These are phyloP conservation scores for Triplophysa tibetana DNA, from an alignment of 2,113 vertebrate species.

Conservation along the genomic window DNA sequence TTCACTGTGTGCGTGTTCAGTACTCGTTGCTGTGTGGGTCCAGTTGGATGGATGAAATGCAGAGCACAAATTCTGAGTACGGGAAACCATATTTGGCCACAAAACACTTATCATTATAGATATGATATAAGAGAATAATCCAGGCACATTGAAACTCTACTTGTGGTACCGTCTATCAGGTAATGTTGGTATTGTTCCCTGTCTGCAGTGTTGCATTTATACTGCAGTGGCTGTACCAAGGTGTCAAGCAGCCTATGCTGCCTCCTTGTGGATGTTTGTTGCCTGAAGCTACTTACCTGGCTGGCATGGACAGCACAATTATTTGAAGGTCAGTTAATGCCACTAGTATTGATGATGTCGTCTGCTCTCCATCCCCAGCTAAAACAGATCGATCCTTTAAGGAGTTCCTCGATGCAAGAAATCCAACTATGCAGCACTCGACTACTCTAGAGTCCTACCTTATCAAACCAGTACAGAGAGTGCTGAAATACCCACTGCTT, in stretches of 20 bases:
- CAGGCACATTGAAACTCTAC: too few species aligned
- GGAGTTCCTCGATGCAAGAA: constrained; percentile 89
- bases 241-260: constrained; percentile 51
- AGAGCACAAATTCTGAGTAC: too few species aligned
- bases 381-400: constrained; percentile 94
- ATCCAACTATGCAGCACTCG: constrained; percentile 95
- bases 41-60: too few species aligned
- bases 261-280: constrained; percentile 65
- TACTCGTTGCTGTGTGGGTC: too few species aligned
- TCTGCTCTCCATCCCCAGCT: constrained; percentile 65
- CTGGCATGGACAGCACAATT: background rate
- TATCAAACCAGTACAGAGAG: constrained; percentile 97
- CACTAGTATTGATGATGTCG: background rate
- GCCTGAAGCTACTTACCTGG: constrained; percentile 29
- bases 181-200: background rate
- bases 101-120: too few species aligned
- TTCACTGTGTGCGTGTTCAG: too few species aligned
- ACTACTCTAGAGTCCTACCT: constrained; percentile 96
- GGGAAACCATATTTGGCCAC: too few species aligned
- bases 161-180: too few species aligned
- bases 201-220: constrained; percentile 41
- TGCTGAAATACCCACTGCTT: constrained; percentile 95
- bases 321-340: background rate
- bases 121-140: too few species aligned
- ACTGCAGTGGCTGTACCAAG: constrained; percentile 49